Percentiles rank a stretch among this genome's conserved stretches.
Evolutionary conservation across 2,888 invertebrate genomes (phyloP).

Genomic region (Pherbina coryleti): DNA sequence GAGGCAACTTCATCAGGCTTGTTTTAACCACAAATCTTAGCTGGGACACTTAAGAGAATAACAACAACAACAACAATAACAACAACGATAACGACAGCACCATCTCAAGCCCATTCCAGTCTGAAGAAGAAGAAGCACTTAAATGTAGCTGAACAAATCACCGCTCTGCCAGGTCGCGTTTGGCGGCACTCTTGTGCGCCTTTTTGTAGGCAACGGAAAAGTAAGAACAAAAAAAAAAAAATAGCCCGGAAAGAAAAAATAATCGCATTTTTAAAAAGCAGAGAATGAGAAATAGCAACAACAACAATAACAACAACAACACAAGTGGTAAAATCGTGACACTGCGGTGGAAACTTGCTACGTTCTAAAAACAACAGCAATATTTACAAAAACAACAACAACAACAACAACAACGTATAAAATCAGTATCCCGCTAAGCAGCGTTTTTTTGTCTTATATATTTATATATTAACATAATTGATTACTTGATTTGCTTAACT

Average conservation of each 20-base stretch:
- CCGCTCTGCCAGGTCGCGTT: too few relatives aligned
- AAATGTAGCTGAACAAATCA: too few relatives aligned
- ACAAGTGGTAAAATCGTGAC: neutral
- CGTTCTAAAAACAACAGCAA: neutral
- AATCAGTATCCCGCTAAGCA: constrained; percentile 12
- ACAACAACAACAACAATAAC: too few relatives aligned
- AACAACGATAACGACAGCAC: too few relatives aligned
- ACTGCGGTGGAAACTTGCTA: neutral
- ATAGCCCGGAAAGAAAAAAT: too few relatives aligned
- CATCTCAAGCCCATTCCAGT: too few relatives aligned
- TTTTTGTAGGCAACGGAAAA: neutral
- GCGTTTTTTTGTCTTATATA: constrained; percentile 13
- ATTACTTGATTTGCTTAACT: constrained; percentile 33
- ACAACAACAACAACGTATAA: neutral
- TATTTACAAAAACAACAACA: neutral
- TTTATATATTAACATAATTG: constrained; percentile 32
- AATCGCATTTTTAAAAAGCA: neutral
- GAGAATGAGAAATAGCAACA: neutral
- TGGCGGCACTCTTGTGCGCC: neutral
- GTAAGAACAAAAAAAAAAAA: neutral
- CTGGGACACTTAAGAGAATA: too few relatives aligned
- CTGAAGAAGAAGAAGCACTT: too few relatives aligned
- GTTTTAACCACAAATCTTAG: too few relatives aligned
- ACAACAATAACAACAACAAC: neutral
- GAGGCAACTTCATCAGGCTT: too few relatives aligned